Conservation (phyloP, 1,140 invertebrate genomes). For the Drosophila sechellia region DNA sequence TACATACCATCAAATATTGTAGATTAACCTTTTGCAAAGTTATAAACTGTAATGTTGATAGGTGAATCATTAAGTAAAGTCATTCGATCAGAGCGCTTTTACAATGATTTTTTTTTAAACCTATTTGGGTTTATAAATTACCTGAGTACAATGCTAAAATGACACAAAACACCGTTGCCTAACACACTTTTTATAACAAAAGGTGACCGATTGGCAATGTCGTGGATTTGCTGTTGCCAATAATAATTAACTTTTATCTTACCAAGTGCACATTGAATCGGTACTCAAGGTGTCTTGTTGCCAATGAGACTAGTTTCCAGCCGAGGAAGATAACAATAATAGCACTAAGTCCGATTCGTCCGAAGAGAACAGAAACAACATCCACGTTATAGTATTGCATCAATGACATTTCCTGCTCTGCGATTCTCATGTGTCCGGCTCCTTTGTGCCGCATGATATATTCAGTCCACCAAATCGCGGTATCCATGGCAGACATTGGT, state of each 20-base stretch:
- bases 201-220: neutral
- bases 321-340: conserved; percentile 32
- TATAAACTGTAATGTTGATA: neutral
- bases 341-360: conserved; percentile 49
- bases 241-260: neutral
- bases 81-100: too few species aligned
- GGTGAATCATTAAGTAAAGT: too few species aligned
- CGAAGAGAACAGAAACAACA: conserved; percentile 47
- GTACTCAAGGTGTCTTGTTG: conserved; percentile 11
- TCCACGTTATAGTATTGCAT: conserved; percentile 71
- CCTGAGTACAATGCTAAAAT: too few species aligned
- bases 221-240: neutral
- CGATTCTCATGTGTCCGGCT: conserved; percentile 84
- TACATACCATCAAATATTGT: too few species aligned
- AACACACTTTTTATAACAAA: conserved; percentile 21
- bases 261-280: conserved; percentile 33
- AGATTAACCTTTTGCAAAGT: neutral
- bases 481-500: conserved; percentile 85
- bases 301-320: conserved; percentile 28
- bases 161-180: neutral
- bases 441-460: conserved; percentile 85
- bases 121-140: too few species aligned
- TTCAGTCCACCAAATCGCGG: conserved; percentile 87
- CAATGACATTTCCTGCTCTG: conserved; percentile 70
- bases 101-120: too few species aligned